A percentile compares a stretch with the other conserved stretches of the same genome.
These are phyloP conservation scores for Brachyptera risi DNA, from an alignment of 2,888 invertebrate genomes.

Conservation along the genomic window DNA sequence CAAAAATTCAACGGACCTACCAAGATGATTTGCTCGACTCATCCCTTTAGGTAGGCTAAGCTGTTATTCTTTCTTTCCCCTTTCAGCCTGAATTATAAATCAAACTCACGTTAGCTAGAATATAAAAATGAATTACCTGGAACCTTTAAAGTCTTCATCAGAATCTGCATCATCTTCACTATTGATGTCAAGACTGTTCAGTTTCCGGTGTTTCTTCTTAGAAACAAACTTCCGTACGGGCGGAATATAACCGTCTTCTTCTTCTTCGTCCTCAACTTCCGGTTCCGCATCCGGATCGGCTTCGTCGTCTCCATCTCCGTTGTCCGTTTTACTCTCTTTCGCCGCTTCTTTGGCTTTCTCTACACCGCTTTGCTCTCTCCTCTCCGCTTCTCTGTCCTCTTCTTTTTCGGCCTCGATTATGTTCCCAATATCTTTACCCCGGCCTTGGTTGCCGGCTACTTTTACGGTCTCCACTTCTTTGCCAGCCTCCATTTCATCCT, in stretches of 20 bases:
- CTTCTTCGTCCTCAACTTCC: constrained; percentile 39
- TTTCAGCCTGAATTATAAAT: too few relatives aligned
- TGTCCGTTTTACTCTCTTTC: constrained; percentile 36
- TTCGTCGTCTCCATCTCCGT: constrained; percentile 43
- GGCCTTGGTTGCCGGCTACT: constrained; percentile 74
- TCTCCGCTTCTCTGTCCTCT: constrained; percentile 42
- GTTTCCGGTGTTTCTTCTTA: constrained; percentile 67
- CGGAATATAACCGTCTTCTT: constrained; percentile 30
- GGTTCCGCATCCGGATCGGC: constrained; percentile 33
- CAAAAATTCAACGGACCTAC: too few relatives aligned
- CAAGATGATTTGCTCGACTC: too few relatives aligned
- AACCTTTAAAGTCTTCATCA: constrained; percentile 89
- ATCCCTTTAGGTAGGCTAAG: too few relatives aligned
- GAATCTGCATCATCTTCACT: constrained; percentile 76
- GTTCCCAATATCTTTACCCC: constrained; percentile 91
- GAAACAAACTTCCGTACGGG: constrained; percentile 36
- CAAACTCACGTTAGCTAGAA: too few relatives aligned
- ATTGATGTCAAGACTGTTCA: constrained; percentile 75
- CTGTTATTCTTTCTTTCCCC: too few relatives aligned
- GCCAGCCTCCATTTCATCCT: constrained; percentile 3
- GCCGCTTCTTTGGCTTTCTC: constrained; percentile 21
- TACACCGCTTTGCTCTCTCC: constrained; percentile 5
- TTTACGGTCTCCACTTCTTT: constrained; percentile 70
- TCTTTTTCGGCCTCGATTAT: constrained; percentile 73
- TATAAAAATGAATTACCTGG: constrained; percentile 63